A percentile compares a stretch with the other conserved stretches of the same genome.
These are phyloP conservation scores for Drosophila arawakana DNA, from an alignment of 1,140 invertebrate genomes.

Conservation along the genomic window DNA sequence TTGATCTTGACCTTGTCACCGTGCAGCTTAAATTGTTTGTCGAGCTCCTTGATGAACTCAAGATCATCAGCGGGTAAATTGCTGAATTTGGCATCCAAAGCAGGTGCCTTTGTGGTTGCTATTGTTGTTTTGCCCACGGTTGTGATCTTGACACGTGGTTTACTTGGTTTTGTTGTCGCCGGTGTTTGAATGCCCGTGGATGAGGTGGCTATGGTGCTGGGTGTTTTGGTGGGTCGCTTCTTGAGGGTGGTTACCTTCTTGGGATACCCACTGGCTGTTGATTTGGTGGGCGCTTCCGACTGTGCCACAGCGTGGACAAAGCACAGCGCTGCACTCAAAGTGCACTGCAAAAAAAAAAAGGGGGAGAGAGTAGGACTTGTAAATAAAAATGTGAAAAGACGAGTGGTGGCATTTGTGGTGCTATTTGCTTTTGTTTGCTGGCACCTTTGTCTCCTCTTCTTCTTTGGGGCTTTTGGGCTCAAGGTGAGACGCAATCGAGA, in stretches of 20 bases:
- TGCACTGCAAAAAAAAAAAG: conserved; percentile 47
- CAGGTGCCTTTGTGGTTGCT: conserved; percentile 39
- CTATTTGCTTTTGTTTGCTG: conserved; percentile 17
- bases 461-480: conserved; percentile 41
- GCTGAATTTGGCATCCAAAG: conserved; percentile 63
- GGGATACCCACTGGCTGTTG: conserved; percentile 59
- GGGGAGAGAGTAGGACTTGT: not conserved
- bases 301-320: conserved; percentile 50
- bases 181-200: not conserved
- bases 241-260: conserved; percentile 79
- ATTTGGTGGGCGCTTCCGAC: conserved; percentile 46
- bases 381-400: not conserved
- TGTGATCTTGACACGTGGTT: conserved; percentile 62
- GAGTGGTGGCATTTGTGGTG: not conserved
- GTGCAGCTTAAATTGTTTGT: conserved; percentile 82
- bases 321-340: conserved; percentile 57
- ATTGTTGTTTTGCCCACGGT: conserved; percentile 15
- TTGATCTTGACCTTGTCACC: conserved; percentile 83
- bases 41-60: conserved; percentile 83
- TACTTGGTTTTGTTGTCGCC: conserved; percentile 57
- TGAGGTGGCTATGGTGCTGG: conserved; percentile 25
- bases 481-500: conserved; percentile 62
- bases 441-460: conserved; percentile 41
- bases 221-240: conserved; percentile 76
- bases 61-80: conserved; percentile 78